These are phyloP conservation scores for Drosophila subsilvestris DNA, from an alignment of 2,888 invertebrate genomes.

Conservation along the genomic window DNA sequence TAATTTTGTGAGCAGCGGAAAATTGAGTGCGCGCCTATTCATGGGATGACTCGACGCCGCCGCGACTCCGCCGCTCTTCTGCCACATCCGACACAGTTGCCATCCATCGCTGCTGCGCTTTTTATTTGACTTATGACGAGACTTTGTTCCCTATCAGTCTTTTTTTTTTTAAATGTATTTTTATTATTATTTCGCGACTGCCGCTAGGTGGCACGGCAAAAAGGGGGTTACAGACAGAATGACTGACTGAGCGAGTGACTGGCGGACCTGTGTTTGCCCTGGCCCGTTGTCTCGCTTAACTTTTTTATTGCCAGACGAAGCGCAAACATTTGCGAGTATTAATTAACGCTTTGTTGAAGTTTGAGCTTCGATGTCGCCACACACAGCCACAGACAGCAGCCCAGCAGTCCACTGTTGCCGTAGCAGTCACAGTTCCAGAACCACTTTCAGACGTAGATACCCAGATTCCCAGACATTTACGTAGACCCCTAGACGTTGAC, in stretches of 20 bases:
- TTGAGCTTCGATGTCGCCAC: constrained; percentile 77
- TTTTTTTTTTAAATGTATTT: constrained; percentile 31
- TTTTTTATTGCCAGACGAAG: constrained; percentile 82
- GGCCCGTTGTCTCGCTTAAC: constrained; percentile 72
- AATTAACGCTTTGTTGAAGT: constrained; percentile 81
- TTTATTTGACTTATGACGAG: constrained; percentile 79
- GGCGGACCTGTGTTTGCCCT: constrained; percentile 47
- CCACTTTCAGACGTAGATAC: constrained; percentile 1
- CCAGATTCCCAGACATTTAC: constrained; percentile 31
- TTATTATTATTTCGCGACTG: constrained; percentile 32
- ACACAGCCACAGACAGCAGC: neutral
- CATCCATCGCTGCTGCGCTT: constrained; percentile 57
- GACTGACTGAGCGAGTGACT: neutral
- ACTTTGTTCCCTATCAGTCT: constrained; percentile 49
- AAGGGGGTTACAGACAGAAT: constrained; percentile 3
- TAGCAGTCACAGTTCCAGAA: neutral
- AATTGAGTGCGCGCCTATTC: constrained; percentile 68
- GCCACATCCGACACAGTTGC: constrained; percentile 48
- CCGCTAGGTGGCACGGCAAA: constrained; percentile 27
- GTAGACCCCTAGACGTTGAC: constrained; percentile 41
- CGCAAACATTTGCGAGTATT: constrained; percentile 82
- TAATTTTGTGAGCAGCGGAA: constrained; percentile 56
- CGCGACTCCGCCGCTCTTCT: neutral
- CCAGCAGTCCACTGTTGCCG: constrained; percentile 16
- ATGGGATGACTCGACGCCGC: constrained; percentile 50